Evolutionary conservation across 2,113 vertebrate genomes (phyloP), one percentile per base, ranked within the genome.

Genomic region (Chionomys nivalis): DNA sequence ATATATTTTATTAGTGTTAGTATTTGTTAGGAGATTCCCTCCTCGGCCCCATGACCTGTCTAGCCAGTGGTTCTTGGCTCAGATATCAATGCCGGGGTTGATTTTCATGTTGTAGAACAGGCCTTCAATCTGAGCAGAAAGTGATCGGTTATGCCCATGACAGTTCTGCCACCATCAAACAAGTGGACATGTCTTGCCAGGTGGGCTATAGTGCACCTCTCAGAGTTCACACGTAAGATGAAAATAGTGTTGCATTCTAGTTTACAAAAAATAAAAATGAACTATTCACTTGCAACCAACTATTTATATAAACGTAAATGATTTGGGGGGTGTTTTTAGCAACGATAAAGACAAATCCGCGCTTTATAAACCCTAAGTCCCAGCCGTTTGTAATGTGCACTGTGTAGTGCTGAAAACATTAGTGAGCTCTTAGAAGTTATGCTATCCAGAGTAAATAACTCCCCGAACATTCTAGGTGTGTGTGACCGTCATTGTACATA

Each of bases 261-360:
- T 65, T 31, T 87, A 90, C n/a, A 31, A 94, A 75, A 73, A 36
- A 39, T 1, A 72, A 47, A 93, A 93, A 75, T 21, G 49, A 52
- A 13, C 49, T 52, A 52, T 52, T 52, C 47, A 70, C 49, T 70
- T 89, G 68, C 52, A 87, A 81, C 89, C 9, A 91, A 4, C 3
- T 24, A 78, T 49, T 78, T 68, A 73, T 49, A 91, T 33, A 83
- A 77, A 89, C 91, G 91, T 87, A 73, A 86, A 86, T 72, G 52
- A 82, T 87, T 93, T 39, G 36, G 55, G 31, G 26, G 7, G 63
- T 73, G 11, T 7, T 70, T 78, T 19, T 4, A 31, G 73, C 3
- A 91, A 70, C 16, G 47, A 17, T 33, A 86, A 89, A 91, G 42
- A 95, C 21, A 16, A 16, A 76, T 78, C 58, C n/a, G 21, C 75